Evolutionary conservation across 2,888 invertebrate species (phyloP), one percentile per base, ranked within the genome.

Genomic region (Drosophila atripex): DNA sequence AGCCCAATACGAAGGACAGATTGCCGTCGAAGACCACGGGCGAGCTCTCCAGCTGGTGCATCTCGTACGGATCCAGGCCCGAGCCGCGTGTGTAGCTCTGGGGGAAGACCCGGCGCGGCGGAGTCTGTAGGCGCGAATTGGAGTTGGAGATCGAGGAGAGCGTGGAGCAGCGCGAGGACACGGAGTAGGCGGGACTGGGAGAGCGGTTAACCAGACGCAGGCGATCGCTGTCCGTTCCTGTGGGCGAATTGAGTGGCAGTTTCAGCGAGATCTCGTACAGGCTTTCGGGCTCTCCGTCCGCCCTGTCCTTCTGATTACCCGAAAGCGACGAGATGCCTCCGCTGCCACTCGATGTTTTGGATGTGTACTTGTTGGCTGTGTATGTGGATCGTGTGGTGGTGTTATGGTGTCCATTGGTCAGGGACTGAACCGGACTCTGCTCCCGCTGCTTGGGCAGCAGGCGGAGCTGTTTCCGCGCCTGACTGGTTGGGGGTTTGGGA

Each of bases 21-120:
- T 96, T 96, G 0, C 96, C 96, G 86, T 96, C 96, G 77, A 96
- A 95, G 0, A 96, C 94, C 1, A 96, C 95, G 0, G 96, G 95
- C 0, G 96, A 94, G 63, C 95, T 95, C 86, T 96, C 96, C 88
- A 94, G 93, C 2, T 93, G 92, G 45, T 93, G 93, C 43, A 94
- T 88, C 86, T 95, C 95, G 64, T 93, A 93, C 8, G 94, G 89
- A 80, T 94, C 92, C 54, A 93, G 87, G 41, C 93, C 70, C 18
- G 63, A 91, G 9, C 92, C 92, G 9, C 82, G 89, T 16, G 92
- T 92, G 74, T 93, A 93, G 5, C 91, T 91, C 88, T 95, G 95
- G 0, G 96, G 96, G 77, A 94, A 96, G 76, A 94, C 92, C 78
- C 96, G 93, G 73, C 96, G 92, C 5, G 95, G 95, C 5, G 91